Evolutionary conservation across 2,888 invertebrate genomes (phyloP).

Genomic region (Lumbricus terrestris): DNA sequence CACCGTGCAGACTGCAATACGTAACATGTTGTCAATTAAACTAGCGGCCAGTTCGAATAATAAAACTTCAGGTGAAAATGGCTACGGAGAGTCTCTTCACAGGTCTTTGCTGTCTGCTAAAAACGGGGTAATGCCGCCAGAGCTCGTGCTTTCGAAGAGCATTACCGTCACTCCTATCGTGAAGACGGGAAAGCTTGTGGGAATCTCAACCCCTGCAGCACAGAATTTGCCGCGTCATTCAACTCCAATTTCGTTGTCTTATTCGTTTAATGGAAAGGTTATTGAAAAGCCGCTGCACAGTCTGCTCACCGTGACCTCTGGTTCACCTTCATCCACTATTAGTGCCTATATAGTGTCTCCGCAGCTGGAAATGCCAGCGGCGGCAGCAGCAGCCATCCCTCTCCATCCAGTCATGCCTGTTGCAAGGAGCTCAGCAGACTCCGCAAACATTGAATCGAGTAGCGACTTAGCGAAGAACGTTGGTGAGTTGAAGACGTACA

Average conservation of each 20-base stretch:
- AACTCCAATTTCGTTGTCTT: neutral
- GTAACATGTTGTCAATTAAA: constrained; percentile 15
- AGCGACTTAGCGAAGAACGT: neutral
- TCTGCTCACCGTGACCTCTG: neutral
- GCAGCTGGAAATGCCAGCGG: neutral
- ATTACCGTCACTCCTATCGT: neutral
- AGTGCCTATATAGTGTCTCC: neutral
- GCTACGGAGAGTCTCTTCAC: neutral
- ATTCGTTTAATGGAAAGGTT: neutral
- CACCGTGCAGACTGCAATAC: constrained; percentile 4
- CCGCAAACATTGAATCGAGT: neutral
- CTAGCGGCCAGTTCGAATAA: neutral
- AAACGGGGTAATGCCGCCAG: neutral
- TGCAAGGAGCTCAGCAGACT: neutral
- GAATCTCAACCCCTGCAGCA: neutral
- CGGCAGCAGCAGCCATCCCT: neutral
- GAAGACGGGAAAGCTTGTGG: neutral
- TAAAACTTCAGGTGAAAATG: neutral
- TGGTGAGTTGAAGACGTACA: constrained; percentile 34
- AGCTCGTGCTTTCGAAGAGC: neutral
- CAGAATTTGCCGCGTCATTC: neutral
- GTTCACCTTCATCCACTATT: neutral
- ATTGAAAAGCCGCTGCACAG: neutral
- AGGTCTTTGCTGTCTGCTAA: neutral
- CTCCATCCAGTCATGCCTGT: neutral